A percentile compares a stretch with the other conserved stretches of the same genome.
Conservation (phyloP, 1,140 invertebrate genomes). For the Oryctes rhinoceros region DNA sequence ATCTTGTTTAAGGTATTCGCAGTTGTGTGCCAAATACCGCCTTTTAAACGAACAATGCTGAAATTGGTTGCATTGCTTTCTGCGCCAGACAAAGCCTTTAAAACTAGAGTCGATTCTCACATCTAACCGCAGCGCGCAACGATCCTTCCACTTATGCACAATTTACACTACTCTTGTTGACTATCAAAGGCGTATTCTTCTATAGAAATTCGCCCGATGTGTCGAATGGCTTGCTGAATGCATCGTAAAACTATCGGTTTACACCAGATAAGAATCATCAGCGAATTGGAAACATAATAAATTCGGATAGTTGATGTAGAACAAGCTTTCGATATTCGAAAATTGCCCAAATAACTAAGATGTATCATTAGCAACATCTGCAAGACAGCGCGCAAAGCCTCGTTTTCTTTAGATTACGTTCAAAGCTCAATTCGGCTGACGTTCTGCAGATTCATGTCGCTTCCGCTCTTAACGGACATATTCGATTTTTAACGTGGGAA, state of each 20-base stretch:
- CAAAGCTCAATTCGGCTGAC: not conserved
- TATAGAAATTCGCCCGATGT: not conserved
- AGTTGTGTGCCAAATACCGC: not conserved
- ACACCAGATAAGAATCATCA: too few relatives aligned
- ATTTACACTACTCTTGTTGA: not conserved
- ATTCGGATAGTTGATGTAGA: too few relatives aligned
- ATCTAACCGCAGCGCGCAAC: not conserved
- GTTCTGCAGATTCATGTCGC: not conserved
- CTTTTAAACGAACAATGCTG: not conserved
- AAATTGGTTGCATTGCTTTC: not conserved
- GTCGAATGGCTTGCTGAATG: not conserved
- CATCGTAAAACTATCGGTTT: not conserved
- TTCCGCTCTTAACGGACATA: not conserved
- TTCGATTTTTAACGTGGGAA: not conserved
- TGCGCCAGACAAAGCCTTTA: not conserved
- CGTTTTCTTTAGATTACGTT: not conserved
- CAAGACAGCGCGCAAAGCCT: too few relatives aligned
- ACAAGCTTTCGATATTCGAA: too few relatives aligned
- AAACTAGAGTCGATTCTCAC: not conserved
- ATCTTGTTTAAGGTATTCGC: not conserved
- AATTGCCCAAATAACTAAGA: too few relatives aligned
- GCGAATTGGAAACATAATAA: too few relatives aligned
- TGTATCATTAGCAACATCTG: too few relatives aligned
- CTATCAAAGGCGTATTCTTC: slow-evolving; percentile 22
- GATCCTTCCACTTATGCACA: not conserved